Percentiles rank a stretch among this genome's conserved stretches.
phyloP scores from a whole-genome alignment of 2,888 invertebrate genomes.

The Pediacus dermestoides region DNA sequence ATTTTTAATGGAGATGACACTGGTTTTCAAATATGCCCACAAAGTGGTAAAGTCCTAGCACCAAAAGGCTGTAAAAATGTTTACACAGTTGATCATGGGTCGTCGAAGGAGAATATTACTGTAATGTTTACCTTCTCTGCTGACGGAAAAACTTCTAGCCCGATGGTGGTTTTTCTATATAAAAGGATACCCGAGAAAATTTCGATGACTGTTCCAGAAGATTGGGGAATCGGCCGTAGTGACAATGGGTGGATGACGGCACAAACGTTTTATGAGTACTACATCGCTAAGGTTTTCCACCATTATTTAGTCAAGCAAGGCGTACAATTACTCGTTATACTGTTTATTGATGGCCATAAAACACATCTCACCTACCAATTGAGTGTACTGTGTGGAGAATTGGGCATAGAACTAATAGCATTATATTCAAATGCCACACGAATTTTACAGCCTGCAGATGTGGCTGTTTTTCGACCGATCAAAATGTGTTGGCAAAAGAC shows the following conservation, averaged over 20 bases:
- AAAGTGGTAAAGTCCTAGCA: constrained; percentile 23
- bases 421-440: neutral
- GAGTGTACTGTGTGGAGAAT: constrained; percentile 8
- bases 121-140: constrained; percentile 34
- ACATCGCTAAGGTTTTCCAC: constrained; percentile 31
- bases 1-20: constrained; percentile 35
- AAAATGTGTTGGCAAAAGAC: no score
- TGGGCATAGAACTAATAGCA: constrained; percentile 2
- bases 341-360: constrained; percentile 35
- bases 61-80: constrained; percentile 30
- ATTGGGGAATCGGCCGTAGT: constrained; percentile 33
- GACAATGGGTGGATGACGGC: constrained; percentile 40
- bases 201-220: constrained; percentile 19
- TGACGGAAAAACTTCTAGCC: constrained; percentile 21
- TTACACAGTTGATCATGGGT: constrained; percentile 25
- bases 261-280: constrained; percentile 34
- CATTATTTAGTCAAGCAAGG: constrained; percentile 24
- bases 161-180: constrained; percentile 23
- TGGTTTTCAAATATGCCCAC: constrained; percentile 30
- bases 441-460: neutral
- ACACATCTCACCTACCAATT: constrained; percentile 31
- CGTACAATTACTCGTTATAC: constrained; percentile 31
- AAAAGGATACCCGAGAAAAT: constrained; percentile 28
- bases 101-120: constrained; percentile 29
- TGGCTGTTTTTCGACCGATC: no score